Percentiles rank a stretch among this genome's conserved stretches.
Evolutionary conservation across 2,113 vertebrate species (phyloP).

Genomic region (Himantopus leucocephalus): DNA sequence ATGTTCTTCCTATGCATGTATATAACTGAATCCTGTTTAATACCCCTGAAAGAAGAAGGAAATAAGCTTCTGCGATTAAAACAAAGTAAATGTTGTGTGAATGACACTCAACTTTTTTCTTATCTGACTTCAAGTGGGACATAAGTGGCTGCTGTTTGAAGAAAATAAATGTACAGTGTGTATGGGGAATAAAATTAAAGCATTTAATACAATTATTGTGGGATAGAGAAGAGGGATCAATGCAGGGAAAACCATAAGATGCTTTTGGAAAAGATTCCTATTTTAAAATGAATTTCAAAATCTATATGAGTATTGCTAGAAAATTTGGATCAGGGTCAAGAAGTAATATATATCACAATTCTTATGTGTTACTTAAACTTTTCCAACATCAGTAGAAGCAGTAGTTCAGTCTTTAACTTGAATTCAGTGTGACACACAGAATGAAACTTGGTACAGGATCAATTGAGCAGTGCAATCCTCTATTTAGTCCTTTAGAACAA

Average conservation of each 20-base stretch:
- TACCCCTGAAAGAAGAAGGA: neutral
- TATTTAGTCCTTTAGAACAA: neutral
- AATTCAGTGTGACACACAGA: neutral
- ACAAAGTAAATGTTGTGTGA: neutral
- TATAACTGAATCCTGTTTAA: neutral
- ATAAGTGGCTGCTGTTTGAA: neutral
- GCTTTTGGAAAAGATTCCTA: neutral
- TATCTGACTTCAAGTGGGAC: neutral
- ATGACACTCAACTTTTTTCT: neutral
- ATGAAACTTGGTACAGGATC: neutral
- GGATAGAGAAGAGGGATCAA: neutral
- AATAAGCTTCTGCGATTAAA: neutral
- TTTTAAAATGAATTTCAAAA: neutral
- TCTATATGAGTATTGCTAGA: neutral
- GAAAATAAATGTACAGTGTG: neutral
- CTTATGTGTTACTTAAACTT: neutral
- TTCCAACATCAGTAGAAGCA: neutral
- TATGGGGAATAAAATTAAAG: neutral
- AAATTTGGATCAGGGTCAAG: neutral
- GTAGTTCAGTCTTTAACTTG: too few species aligned
- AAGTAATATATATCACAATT: neutral
- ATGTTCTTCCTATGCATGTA: fast-evolving
- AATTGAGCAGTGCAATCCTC: neutral
- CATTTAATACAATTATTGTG: neutral
- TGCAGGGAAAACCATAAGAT: neutral